Conservation (phyloP, 2,113 vertebrate species). For the Misgurnus anguillicaudatus region DNA sequence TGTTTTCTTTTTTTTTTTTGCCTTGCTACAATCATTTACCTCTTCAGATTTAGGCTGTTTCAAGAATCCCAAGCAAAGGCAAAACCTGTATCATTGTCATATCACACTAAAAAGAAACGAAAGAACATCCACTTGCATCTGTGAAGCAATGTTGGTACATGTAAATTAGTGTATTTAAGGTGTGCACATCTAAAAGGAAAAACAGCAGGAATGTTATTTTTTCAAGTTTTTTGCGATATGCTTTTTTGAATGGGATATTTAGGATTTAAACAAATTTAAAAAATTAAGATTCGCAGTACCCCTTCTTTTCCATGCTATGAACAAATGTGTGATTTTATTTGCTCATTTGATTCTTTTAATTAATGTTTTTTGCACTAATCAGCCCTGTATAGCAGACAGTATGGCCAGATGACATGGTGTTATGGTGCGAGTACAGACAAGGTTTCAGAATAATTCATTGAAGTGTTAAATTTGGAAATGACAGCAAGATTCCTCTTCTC, state of each 20-base stretch:
- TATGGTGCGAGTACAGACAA: background rate
- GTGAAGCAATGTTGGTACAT: conserved; percentile 67
- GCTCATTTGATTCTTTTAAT: conserved; percentile 26
- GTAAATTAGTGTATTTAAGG: conserved; percentile 92
- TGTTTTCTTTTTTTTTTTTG: background rate
- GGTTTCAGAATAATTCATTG: background rate
- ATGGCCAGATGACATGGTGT: conserved; percentile 62
- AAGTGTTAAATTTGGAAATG: background rate
- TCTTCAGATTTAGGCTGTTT: background rate
- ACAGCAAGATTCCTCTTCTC: background rate
- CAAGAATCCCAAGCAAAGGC: conserved; percentile 51
- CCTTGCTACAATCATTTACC: background rate
- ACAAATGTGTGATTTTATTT: conserved; percentile 27
- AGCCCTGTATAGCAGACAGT: conserved; percentile 53
- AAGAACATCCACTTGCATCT: conserved; percentile 28
- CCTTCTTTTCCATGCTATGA: background rate
- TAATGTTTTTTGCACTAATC: conserved; percentile 22
- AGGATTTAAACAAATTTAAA: conserved; percentile 60
- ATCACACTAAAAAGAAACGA: conserved; percentile 66
- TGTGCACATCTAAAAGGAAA: conserved; percentile 87
- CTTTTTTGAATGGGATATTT: conserved; percentile 71
- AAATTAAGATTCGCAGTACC: conserved; percentile 18
- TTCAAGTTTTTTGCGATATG: conserved; percentile 82
- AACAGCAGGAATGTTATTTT: conserved; percentile 87
- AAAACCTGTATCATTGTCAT: conserved; percentile 71